Evolutionary conservation across 1,140 invertebrate genomes (phyloP).

Genomic region (Eupristina koningsbergeri): DNA sequence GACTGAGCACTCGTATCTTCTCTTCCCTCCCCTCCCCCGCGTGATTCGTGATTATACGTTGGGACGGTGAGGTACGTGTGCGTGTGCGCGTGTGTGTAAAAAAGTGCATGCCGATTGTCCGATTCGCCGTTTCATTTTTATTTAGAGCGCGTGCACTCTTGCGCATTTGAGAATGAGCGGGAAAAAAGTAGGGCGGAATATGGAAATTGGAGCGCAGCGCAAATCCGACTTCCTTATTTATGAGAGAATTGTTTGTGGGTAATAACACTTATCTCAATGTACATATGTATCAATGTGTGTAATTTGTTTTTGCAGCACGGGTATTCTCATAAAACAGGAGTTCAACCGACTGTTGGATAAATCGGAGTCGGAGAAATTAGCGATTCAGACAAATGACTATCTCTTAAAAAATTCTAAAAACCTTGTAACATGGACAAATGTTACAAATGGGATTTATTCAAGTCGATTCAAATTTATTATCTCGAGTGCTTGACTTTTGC

Average conservation of each 20-base stretch:
- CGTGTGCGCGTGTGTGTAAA: neutral
- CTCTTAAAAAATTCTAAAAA: neutral
- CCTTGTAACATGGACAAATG: neutral
- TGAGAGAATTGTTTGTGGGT: slow-evolving; percentile 16
- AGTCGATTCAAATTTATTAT: neutral
- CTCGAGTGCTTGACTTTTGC: neutral
- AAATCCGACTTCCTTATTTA: slow-evolving; percentile 31
- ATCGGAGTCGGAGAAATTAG: slow-evolving; percentile 29
- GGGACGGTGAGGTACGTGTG: too few relatives aligned
- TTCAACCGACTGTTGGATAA: slow-evolving; percentile 5
- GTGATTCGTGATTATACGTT: slow-evolving; percentile 22
- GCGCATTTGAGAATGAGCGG: neutral
- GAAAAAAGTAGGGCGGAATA: slow-evolving; percentile 16
- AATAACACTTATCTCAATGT: slow-evolving; percentile 44
- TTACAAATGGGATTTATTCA: too few relatives aligned
- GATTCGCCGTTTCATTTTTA: neutral
- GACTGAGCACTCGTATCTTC: slow-evolving; percentile 8
- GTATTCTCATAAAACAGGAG: slow-evolving; percentile 11
- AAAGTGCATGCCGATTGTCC: neutral
- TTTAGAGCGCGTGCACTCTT: neutral
- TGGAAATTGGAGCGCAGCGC: slow-evolving; percentile 30
- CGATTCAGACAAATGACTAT: slow-evolving; percentile 11
- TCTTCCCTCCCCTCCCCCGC: neutral
- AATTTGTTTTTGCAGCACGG: neutral
- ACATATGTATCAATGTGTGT: slow-evolving; percentile 32